Conservation (phyloP, 92 coral and sea anemone species). For the Actinernus sp. region DNA sequence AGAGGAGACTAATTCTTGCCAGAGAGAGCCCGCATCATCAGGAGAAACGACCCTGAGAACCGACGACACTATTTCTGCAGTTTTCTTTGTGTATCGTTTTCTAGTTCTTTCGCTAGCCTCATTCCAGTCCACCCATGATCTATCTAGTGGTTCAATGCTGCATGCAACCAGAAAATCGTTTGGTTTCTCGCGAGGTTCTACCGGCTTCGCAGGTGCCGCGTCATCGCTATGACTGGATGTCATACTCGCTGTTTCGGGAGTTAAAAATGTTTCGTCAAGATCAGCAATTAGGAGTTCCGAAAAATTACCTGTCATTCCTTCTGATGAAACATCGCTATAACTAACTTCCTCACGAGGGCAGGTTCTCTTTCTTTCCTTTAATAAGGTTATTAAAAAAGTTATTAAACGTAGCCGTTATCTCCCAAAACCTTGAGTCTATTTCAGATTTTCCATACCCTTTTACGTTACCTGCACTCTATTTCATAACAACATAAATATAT, state of each 20-base stretch:
- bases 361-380: no score
- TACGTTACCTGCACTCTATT: no score
- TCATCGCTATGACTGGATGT: background rate
- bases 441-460: no score
- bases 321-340: no score
- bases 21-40: constrained; percentile 10
- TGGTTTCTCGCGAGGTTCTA: background rate
- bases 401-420: no score
- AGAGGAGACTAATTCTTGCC: constrained; percentile 20
- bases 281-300: no score
- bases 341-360: no score
- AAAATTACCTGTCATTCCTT: no score
- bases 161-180: constrained; percentile 22
- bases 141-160: constrained; percentile 18
- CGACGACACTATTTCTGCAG: constrained; percentile 21
- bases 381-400: no score
- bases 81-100: constrained; percentile 7
- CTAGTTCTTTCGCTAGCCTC: constrained; percentile 29
- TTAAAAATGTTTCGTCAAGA: background rate
- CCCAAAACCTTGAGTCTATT: no score
- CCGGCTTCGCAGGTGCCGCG: background rate
- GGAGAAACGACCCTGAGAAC: constrained; percentile 27
- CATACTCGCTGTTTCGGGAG: background rate
- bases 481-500: no score
- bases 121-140: constrained; percentile 18